These are phyloP conservation scores for Thera britannica DNA, from an alignment of 2,888 invertebrate species.

Conservation along the genomic window DNA sequence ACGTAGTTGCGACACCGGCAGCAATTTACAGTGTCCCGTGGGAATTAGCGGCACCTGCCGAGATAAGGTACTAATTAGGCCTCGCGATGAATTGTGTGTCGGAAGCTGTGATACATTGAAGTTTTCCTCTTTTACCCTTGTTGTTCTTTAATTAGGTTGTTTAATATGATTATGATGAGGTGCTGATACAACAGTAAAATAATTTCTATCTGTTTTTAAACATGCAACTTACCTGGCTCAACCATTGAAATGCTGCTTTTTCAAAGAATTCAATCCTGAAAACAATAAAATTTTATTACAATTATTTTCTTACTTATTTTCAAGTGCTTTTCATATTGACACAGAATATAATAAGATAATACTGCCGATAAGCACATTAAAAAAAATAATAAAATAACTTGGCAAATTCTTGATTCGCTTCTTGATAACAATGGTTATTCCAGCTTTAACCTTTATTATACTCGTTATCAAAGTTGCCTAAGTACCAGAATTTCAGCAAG, in stretches of 20 bases:
- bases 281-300: too few relatives aligned
- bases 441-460: not conserved
- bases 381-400: too few relatives aligned
- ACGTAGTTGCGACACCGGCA: slow-evolving; percentile 11
- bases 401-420: too few relatives aligned
- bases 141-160: not conserved
- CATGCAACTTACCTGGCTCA: too few relatives aligned
- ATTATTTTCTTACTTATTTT: too few relatives aligned
- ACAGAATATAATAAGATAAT: too few relatives aligned
- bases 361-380: too few relatives aligned
- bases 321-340: too few relatives aligned
- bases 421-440: too few relatives aligned
- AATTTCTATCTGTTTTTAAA: too few relatives aligned
- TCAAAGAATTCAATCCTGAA: too few relatives aligned
- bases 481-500: not conserved
- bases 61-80: slow-evolving; percentile 58
- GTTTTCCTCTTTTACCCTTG: slow-evolving; percentile 2
- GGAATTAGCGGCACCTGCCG: slow-evolving; percentile 61
- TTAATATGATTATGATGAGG: not conserved
- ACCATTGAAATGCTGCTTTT: too few relatives aligned
- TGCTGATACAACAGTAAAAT: not conserved
- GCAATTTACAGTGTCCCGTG: slow-evolving; percentile 17
- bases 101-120: slow-evolving; percentile 17
- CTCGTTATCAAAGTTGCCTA: not conserved
- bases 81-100: slow-evolving; percentile 41